A percentile compares a stretch with the other conserved stretches of the same genome.
phyloP scores from a whole-genome alignment of 2,797 vertebrate species.

The Intellagama lesueurii region DNA sequence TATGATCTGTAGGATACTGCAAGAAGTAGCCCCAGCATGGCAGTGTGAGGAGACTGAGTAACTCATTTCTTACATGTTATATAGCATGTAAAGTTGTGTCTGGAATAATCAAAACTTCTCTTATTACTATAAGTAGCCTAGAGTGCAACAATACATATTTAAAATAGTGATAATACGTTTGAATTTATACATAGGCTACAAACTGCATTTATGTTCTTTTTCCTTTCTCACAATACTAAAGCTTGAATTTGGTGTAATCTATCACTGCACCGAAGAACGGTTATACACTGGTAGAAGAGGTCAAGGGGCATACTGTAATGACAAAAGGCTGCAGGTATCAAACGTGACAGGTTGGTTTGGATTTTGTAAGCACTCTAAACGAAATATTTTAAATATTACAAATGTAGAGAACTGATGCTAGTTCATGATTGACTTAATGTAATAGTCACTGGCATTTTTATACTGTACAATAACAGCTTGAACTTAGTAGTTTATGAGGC shows the following conservation, averaged over 20 bases:
- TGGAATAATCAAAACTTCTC: constrained; percentile 55
- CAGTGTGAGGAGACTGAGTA: neutral
- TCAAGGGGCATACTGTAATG: constrained; percentile 88
- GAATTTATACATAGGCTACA: constrained; percentile 68
- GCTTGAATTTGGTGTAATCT: constrained; percentile 90
- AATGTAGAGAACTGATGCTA: constrained; percentile 62
- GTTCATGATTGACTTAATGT: constrained; percentile 38
- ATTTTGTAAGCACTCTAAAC: constrained; percentile 64
- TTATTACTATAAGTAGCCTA: constrained; percentile 61
- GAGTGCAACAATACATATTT: constrained; percentile 64
- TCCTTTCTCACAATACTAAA: constrained; percentile 72
- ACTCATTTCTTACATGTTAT: constrained; percentile 57
- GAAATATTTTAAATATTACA: constrained; percentile 60
- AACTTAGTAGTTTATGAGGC: neutral
- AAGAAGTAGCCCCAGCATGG: neutral
- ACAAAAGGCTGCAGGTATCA: constrained; percentile 84
- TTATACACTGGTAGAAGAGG: constrained; percentile 88
- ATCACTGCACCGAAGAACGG: constrained; percentile 88
- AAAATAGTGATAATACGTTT: constrained; percentile 70
- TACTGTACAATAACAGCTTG: neutral
- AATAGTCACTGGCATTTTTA: neutral
- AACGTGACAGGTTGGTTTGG: constrained; percentile 84
- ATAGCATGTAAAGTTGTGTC: constrained; percentile 50
- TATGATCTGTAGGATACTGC: neutral
- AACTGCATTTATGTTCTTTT: constrained; percentile 66